These are phyloP conservation scores for Hozukius guyotensis DNA, from an alignment of 2,797 vertebrate genomes.

Conservation along the genomic window DNA sequence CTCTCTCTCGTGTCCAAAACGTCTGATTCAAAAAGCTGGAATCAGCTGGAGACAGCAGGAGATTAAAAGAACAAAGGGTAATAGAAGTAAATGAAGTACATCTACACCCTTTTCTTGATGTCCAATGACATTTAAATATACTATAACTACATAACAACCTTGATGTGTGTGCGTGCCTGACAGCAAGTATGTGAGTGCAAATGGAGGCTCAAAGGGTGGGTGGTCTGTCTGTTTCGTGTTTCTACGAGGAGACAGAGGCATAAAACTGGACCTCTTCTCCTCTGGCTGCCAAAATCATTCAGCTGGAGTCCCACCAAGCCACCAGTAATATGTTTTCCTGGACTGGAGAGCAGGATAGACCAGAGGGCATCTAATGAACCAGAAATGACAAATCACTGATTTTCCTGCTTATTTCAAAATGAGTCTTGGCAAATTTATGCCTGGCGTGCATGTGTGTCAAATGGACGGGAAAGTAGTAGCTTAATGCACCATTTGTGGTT, in stretches of 20 bases:
- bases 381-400: conserved; percentile 52
- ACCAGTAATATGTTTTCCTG: conserved; percentile 54
- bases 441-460: conserved; percentile 15
- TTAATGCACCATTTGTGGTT: conserved; percentile 44
- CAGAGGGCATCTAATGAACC: conserved; percentile 54
- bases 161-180: not conserved
- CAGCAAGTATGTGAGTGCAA: not conserved
- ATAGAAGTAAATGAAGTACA: not conserved
- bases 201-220: conserved; percentile 32
- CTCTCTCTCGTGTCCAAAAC: not conserved
- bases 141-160: not conserved
- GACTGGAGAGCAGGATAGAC: conserved; percentile 27
- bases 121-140: not conserved
- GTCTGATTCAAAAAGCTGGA: not conserved
- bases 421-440: conserved; percentile 17
- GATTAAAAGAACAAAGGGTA: not conserved
- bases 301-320: conserved; percentile 62
- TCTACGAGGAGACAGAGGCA: conserved; percentile 22
- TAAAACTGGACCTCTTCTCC: conserved; percentile 42
- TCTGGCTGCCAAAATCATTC: conserved; percentile 36
- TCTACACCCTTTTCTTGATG: not conserved
- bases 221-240: conserved; percentile 51
- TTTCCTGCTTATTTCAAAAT: conserved; percentile 38
- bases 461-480: conserved; percentile 42
- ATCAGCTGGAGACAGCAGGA: not conserved